These are phyloP conservation scores for Archilochus colubris DNA, from an alignment of 2,113 vertebrate genomes.

Conservation along the genomic window DNA sequence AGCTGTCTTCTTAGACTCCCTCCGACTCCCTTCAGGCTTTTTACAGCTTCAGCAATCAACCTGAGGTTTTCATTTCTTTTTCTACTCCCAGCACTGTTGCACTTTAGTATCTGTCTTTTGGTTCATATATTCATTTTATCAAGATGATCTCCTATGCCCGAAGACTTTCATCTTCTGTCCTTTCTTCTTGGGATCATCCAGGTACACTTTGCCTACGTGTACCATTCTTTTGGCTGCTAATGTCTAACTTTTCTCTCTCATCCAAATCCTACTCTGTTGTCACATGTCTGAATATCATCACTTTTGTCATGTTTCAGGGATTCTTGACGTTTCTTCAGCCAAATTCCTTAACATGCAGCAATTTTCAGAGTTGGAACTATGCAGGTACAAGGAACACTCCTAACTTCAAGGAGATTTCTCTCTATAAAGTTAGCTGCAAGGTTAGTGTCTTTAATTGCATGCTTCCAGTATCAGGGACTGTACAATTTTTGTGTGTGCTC, in stretches of 20 bases:
- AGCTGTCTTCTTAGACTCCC: neutral
- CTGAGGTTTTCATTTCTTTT: neutral
- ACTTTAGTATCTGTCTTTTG: neutral
- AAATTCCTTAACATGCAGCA: neutral
- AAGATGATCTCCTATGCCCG: neutral
- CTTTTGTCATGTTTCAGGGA: neutral
- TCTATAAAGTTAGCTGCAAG: neutral
- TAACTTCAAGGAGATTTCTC: neutral
- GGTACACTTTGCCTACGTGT: neutral
- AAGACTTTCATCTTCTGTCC: neutral
- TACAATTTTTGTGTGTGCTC: neutral
- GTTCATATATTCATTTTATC: neutral
- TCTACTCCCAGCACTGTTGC: neutral
- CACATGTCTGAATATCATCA: neutral
- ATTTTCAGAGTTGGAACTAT: neutral
- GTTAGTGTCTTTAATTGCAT: neutral
- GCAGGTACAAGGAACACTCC: fast-evolving
- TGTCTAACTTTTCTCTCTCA: neutral
- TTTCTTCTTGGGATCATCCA: neutral
- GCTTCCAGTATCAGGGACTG: neutral
- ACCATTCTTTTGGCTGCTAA: neutral
- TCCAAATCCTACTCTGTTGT: neutral
- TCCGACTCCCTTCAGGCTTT: neutral
- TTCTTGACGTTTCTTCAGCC: neutral
- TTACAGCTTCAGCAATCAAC: neutral